These are phyloP conservation scores for Semicossyphus pulcher DNA, from an alignment of 2,113 vertebrate genomes.

Conservation along the genomic window DNA sequence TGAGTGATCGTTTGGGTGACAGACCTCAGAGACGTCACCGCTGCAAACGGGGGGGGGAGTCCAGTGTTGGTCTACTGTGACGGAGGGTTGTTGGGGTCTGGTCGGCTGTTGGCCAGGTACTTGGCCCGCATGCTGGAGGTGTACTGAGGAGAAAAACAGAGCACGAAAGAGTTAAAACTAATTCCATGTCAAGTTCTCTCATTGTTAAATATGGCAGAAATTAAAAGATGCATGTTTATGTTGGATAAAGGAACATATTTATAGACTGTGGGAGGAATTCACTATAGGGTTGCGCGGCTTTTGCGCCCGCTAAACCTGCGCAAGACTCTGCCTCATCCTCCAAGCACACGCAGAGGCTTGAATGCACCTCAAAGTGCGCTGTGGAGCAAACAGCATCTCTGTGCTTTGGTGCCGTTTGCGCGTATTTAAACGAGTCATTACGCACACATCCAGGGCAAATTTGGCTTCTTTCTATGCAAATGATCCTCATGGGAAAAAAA, in stretches of 20 bases:
- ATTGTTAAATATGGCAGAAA: not conserved
- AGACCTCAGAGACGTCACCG: conserved; percentile 14
- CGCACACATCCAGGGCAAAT: no score
- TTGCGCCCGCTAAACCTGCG: no score
- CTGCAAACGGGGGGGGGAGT: not conserved
- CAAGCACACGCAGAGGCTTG: no score
- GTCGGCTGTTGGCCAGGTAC: conserved; percentile 96
- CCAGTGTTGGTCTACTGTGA: conserved; percentile 79
- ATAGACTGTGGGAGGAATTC: not conserved
- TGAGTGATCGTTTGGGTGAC: not conserved
- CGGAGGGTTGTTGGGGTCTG: conserved; percentile 82
- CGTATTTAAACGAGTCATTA: no score
- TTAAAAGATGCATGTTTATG: not conserved
- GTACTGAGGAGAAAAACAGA: conserved; percentile 87
- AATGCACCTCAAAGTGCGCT: no score
- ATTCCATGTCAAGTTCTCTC: conserved; percentile 24
- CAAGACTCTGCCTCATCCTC: no score
- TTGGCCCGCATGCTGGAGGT: conserved; percentile 99
- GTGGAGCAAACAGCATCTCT: no score
- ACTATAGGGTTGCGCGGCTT: no score
- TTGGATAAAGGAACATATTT: not conserved
- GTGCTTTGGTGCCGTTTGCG: no score
- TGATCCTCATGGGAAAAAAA: no score
- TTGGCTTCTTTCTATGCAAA: no score
- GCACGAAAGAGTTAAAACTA: not conserved